Percentiles rank a stretch among this genome's conserved stretches.
Conservation (phyloP, 2,888 invertebrate species). For the Latrodectus elegans region DNA sequence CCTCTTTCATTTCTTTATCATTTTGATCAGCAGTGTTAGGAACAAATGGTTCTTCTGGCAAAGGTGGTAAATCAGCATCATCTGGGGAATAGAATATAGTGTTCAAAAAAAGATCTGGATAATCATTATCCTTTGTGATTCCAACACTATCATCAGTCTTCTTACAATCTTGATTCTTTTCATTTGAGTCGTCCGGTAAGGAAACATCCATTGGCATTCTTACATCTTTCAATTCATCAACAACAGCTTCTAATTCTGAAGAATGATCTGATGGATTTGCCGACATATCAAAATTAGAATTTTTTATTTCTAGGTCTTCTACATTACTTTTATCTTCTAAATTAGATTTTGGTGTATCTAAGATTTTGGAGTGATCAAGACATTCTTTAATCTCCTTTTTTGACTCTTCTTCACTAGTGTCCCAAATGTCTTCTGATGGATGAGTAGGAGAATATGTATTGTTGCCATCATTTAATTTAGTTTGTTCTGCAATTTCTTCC, state of each 20-base stretch:
- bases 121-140: neutral
- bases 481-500: constrained; percentile 9
- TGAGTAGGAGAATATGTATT: constrained; percentile 27
- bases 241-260: neutral
- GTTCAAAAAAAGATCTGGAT: constrained; percentile 15
- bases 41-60: constrained; percentile 30
- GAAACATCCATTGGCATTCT: no score
- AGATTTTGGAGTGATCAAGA: neutral
- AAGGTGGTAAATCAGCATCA: constrained; percentile 61
- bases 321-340: neutral
- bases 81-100: constrained; percentile 54
- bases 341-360: neutral
- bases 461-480: constrained; percentile 6
- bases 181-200: no score
- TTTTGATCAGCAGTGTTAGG: neutral
- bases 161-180: neutral
- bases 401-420: neutral
- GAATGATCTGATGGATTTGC: neutral
- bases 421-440: constrained; percentile 21
- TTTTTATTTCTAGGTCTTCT: neutral
- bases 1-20: neutral
- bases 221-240: neutral
- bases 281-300: neutral
- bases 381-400: neutral
- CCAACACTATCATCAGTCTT: neutral